Conservation (phyloP, 1,140 invertebrate species). For the Conus betulinus region DNA sequence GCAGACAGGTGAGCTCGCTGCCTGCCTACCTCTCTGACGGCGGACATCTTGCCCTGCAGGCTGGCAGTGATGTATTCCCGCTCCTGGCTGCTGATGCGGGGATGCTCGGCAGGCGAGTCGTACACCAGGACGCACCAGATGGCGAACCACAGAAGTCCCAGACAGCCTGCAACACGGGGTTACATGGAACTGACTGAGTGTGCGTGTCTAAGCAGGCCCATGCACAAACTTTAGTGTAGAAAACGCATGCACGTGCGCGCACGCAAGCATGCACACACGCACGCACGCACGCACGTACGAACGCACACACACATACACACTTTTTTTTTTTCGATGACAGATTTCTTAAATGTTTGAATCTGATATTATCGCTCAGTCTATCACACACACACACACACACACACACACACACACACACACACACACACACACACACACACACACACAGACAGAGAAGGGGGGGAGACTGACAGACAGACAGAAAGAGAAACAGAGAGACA, state of each 20-base stretch:
- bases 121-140: slow-evolving; percentile 35
- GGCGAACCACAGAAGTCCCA: slow-evolving; percentile 34
- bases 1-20: too few relatives aligned
- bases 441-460: not conserved
- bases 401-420: not conserved
- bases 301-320: not conserved
- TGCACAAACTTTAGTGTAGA: too few relatives aligned
- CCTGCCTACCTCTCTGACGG: not conserved
- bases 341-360: too few relatives aligned
- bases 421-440: slow-evolving; percentile 15
- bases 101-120: slow-evolving; percentile 38
- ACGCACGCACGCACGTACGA: not conserved
- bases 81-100: slow-evolving; percentile 27
- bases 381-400: slow-evolving; percentile 13
- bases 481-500: not conserved
- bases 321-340: too few relatives aligned
- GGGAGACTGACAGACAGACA: not conserved
- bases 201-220: not conserved
- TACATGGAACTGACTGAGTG: not conserved
- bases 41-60: slow-evolving; percentile 7
- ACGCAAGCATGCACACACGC: not conserved
- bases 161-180: not conserved
- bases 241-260: not conserved
- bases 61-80: slow-evolving; percentile 32
- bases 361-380: too few relatives aligned